Evolutionary conservation across 2,888 invertebrate species (phyloP), one percentile per base, ranked within the genome.

Genomic region (Slavum lentiscoides): DNA sequence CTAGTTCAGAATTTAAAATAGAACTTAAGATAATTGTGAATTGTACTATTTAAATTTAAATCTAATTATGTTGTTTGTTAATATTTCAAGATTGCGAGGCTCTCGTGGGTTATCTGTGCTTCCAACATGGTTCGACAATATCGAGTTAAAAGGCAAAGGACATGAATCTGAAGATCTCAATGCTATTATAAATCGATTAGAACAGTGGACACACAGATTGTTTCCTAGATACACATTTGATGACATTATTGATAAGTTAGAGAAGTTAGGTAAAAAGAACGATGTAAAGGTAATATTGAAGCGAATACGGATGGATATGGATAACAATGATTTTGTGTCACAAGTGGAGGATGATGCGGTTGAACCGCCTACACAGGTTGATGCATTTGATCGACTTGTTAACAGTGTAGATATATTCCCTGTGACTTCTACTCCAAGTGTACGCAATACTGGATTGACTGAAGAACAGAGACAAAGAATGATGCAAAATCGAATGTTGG

Each of bases 201-300:
- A 97, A 85, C 95, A 97, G 85, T 98, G 98, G 98, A 93, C 93
- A 0, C 96, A 97, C 87, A 89, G 97, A 73, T 87, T 98, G 83
- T 97, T 92, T 87, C 97, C 98, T 0, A 94, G 93, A 85, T 92
- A 93, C 85, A 90, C 92, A 19, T 98, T 97, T 87, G 93, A 93
- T 85, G 96, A 97, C 86, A 92, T 94, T 83, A 87, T 97, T 5
- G 89, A 89, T n/a, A 90, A 90, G 85, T 88, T 92, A 30, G 97
- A 97, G 86, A 91, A 91, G 82, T 88, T 98, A 1, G 97, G 97
- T 0, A 89, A 89, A 73, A 97, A 96, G 85, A 93, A 91, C 85
- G 89, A 91, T 66, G 90, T 96, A 19, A 91, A 93, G 88, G 93
- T 93, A 87, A 86, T 86, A 55, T 69, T 83, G 5, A 82, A 81